phyloP scores from a whole-genome alignment of 1,140 invertebrate species.

The Zaprionus lachaisei region DNA sequence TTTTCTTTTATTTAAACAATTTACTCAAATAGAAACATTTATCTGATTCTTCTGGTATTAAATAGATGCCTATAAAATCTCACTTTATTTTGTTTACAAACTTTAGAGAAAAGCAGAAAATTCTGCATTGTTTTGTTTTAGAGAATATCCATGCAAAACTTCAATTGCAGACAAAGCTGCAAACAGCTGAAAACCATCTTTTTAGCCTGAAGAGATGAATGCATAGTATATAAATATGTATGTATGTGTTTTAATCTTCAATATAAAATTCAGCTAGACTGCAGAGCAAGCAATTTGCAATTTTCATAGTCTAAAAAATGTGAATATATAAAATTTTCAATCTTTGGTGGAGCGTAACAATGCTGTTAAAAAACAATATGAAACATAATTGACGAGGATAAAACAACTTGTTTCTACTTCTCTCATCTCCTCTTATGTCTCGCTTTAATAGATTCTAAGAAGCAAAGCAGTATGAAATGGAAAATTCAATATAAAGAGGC shows the following conservation, averaged over 20 bases:
- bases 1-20: not conserved
- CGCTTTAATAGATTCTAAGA: not conserved
- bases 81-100: not conserved
- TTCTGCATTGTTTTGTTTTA: not conserved
- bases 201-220: no score
- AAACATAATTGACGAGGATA: not conserved
- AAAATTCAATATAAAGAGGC: not conserved
- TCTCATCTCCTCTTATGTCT: not conserved
- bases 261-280: not conserved
- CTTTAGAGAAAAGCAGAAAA: not conserved
- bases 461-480: no score
- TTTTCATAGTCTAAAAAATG: not conserved
- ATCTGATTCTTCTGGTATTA: not conserved
- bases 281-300: not conserved
- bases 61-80: not conserved
- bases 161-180: not conserved
- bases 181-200: not conserved
- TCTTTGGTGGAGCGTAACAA: not conserved
- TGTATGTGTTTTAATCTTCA: not conserved
- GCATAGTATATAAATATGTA: not conserved
- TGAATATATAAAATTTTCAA: no score
- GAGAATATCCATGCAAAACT: not conserved
- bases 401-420: not conserved
- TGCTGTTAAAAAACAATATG: not conserved
- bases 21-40: not conserved